Evolutionary conservation across 2,797 vertebrate species (phyloP).

Genomic region (Cercopithecus diana): DNA sequence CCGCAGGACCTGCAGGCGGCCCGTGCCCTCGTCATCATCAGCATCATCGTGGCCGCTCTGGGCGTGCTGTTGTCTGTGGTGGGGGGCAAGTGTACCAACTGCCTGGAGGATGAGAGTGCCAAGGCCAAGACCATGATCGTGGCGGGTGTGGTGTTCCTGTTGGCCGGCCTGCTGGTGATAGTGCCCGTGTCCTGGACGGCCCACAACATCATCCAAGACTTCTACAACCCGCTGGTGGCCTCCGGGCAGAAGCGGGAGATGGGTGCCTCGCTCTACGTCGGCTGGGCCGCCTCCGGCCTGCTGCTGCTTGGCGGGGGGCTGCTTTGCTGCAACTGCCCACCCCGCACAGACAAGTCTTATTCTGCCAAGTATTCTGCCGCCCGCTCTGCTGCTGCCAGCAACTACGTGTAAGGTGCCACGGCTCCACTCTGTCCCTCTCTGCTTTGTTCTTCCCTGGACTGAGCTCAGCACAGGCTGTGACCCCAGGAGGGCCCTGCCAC

Average conservation of each 20-base stretch:
- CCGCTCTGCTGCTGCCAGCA: slow-evolving; percentile 86
- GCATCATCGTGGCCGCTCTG: slow-evolving; percentile 89
- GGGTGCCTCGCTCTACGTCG: slow-evolving; percentile 92
- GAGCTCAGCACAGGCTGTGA: background rate
- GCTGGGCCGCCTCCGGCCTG: slow-evolving; percentile 91
- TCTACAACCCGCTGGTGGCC: slow-evolving; percentile 92
- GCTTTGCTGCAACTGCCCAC: slow-evolving; percentile 94
- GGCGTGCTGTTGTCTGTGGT: slow-evolving; percentile 89
- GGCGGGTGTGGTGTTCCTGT: slow-evolving; percentile 90
- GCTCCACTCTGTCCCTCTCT: background rate
- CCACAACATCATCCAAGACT: slow-evolving; percentile 91
- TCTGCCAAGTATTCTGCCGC: slow-evolving; percentile 89
- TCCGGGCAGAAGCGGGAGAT: slow-evolving; percentile 92
- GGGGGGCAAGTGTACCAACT: slow-evolving; percentile 96
- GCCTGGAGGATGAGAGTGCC: slow-evolving; percentile 90
- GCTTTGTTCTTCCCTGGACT: background rate
- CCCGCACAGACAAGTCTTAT: slow-evolving; percentile 85
- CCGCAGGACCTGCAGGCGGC: slow-evolving; percentile 93
- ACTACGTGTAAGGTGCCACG: slow-evolving; percentile 89
- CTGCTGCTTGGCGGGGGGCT: slow-evolving; percentile 91
- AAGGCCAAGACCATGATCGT: slow-evolving; percentile 92
- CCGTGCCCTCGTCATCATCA: slow-evolving; percentile 90
- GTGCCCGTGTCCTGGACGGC: slow-evolving; percentile 94
- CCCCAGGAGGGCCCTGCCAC: background rate
- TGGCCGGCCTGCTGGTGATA: slow-evolving; percentile 88